These are phyloP conservation scores for Mythimna ferrago DNA, from an alignment of 2,888 invertebrate genomes.

Conservation along the genomic window DNA sequence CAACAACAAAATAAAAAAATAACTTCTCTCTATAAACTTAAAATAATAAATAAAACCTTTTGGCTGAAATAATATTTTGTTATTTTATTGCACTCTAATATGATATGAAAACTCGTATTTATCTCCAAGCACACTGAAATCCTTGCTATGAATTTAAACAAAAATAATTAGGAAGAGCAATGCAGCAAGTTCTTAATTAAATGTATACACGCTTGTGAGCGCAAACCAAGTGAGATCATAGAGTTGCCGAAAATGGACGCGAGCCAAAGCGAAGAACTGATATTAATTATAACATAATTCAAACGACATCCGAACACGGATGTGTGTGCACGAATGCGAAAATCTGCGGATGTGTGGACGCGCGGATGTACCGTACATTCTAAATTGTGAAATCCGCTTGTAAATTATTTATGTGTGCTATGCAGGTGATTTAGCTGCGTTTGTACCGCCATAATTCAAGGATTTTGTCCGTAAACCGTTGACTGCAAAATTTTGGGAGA, in stretches of 20 bases:
- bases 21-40: too few species aligned
- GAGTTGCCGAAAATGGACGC: conserved; percentile 10
- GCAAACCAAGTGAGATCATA: conserved; percentile 12
- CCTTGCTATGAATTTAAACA: neutral
- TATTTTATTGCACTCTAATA: neutral
- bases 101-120: neutral
- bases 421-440: conserved; percentile 20
- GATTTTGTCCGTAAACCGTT: conserved; percentile 12
- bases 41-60: too few species aligned
- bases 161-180: conserved; percentile 10
- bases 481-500: conserved; percentile 22
- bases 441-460: conserved; percentile 21
- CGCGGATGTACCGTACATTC: conserved; percentile 5
- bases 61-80: neutral
- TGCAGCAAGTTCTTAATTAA: conserved; percentile 7
- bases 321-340: conserved; percentile 3
- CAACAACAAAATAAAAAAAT: too few species aligned
- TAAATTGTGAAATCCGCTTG: conserved; percentile 32
- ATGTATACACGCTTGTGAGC: neutral
- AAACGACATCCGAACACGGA: conserved; percentile 22
- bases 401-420: conserved; percentile 33
- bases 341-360: conserved; percentile 1
- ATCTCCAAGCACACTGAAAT: neutral
- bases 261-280: conserved; percentile 17
- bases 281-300: conserved; percentile 34